A percentile compares a stretch with the other conserved stretches of the same genome.
These are phyloP conservation scores for Picus viridis DNA, from an alignment of 2,797 vertebrate genomes.

Conservation along the genomic window DNA sequence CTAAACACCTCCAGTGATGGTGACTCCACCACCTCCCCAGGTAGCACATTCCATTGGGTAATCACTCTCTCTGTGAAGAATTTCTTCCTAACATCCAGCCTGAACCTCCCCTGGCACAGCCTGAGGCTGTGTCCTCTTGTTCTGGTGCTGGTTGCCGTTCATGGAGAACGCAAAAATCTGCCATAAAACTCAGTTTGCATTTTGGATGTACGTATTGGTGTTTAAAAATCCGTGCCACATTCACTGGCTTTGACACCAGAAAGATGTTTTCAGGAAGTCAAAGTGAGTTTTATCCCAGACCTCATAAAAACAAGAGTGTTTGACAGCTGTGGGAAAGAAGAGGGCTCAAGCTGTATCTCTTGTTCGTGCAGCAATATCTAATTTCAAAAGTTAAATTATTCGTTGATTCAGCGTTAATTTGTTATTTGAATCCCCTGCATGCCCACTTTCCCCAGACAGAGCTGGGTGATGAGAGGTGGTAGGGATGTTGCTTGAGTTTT, in stretches of 20 bases:
- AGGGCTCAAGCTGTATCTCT: slow-evolving; percentile 2
- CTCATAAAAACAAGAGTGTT: neutral
- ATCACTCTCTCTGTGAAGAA: no score
- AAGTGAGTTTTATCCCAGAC: neutral
- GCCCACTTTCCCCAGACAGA: neutral
- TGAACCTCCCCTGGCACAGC: no score
- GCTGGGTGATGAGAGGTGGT: neutral
- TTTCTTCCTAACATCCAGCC: no score
- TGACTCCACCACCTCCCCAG: no score
- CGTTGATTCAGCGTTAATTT: neutral
- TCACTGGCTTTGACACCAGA: neutral
- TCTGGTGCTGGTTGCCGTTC: neutral
- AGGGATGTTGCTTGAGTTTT: neutral
- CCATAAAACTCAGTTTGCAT: neutral
- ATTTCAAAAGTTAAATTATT: slow-evolving; percentile 45
- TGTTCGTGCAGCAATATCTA: slow-evolving; percentile 36
- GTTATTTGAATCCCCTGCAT: slow-evolving; percentile 45
- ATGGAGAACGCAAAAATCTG: neutral
- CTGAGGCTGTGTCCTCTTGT: no score
- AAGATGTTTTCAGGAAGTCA: neutral
- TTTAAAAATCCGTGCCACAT: neutral
- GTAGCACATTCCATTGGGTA: no score
- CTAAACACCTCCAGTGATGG: no score
- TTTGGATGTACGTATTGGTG: neutral
- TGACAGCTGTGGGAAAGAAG: slow-evolving; percentile 53